phyloP scores from a whole-genome alignment of 2,113 vertebrate genomes.

The Toxotes jaculatrix region DNA sequence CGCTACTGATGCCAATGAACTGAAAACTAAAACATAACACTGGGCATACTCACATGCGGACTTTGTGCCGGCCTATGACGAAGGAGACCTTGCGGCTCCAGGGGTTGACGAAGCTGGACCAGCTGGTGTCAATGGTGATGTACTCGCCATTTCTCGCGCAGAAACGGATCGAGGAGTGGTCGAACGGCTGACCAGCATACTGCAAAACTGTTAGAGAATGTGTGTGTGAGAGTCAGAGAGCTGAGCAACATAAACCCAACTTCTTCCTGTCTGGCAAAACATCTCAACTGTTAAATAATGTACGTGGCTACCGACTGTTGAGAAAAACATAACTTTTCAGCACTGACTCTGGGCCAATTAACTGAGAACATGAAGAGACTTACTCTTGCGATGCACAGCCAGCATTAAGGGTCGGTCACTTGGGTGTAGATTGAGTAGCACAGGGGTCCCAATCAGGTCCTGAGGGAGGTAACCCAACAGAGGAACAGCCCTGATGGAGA shows the following conservation, averaged over 20 bases:
- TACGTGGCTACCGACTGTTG: too few relatives aligned
- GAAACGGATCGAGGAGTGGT: constrained; percentile 94
- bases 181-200: constrained; percentile 93
- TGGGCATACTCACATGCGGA: constrained; percentile 90
- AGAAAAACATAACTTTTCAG: background rate
- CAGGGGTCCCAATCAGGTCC: constrained; percentile 92
- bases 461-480: constrained; percentile 96
- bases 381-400: constrained; percentile 94
- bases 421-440: constrained; percentile 93
- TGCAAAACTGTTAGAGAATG: constrained; percentile 87
- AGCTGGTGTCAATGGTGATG: constrained; percentile 95
- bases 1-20: background rate
- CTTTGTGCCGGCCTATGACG: constrained; percentile 97
- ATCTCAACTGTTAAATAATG: background rate
- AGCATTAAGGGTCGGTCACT: constrained; percentile 93
- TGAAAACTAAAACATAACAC: background rate
- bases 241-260: background rate
- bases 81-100: constrained; percentile 98
- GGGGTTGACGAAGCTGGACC: constrained; percentile 98
- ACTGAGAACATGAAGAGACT: constrained; percentile 27
- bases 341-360: background rate
- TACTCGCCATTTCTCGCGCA: constrained; percentile 94
- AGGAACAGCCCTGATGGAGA: constrained; percentile 89
- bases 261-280: background rate
- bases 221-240: background rate